Evolutionary conservation across 2,797 vertebrate genomes (phyloP).

Genomic region (Neosilurus mollespiculum): DNA sequence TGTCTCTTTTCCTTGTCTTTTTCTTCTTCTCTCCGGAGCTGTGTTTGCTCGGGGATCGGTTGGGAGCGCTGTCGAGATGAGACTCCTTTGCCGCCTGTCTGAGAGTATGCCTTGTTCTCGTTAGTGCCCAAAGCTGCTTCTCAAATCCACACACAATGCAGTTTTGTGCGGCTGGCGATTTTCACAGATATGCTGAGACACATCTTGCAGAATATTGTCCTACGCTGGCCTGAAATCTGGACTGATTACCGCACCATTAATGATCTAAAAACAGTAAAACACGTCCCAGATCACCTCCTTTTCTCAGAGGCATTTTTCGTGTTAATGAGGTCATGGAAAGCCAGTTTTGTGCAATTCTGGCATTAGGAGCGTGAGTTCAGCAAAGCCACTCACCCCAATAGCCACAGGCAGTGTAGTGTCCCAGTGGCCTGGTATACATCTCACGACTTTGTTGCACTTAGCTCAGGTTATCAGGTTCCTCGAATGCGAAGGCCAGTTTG

Average conservation of each 20-base stretch:
- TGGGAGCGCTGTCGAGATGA: conserved; percentile 68
- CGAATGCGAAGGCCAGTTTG: neutral
- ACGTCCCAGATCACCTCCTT: neutral
- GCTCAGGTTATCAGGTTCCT: neutral
- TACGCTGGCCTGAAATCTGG: conserved; percentile 5
- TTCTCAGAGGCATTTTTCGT: neutral
- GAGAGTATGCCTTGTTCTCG: conserved; percentile 65
- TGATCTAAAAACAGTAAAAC: neutral
- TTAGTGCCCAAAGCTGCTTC: conserved; percentile 76
- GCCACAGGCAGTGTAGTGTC: conserved; percentile 16
- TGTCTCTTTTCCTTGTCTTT: conserved; percentile 61
- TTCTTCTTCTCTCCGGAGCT: conserved; percentile 57
- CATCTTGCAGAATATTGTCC: conserved; percentile 14
- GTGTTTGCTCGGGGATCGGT: conserved; percentile 38
- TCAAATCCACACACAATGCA: conserved; percentile 86
- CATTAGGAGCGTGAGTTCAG: neutral
- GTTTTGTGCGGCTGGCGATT: conserved; percentile 64
- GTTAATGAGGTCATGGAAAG: conserved; percentile 19
- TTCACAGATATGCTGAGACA: conserved; percentile 34
- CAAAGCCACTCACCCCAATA: neutral
- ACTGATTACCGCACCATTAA: neutral
- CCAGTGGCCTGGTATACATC: conserved; percentile 15
- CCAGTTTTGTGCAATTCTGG: conserved; percentile 2
- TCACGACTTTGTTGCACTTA: neutral
- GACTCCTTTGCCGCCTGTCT: conserved; percentile 56